Percentiles rank a stretch among this genome's conserved stretches.
Evolutionary conservation across 2,888 invertebrate genomes (phyloP).

Genomic region (Dryadula phaetusa): DNA sequence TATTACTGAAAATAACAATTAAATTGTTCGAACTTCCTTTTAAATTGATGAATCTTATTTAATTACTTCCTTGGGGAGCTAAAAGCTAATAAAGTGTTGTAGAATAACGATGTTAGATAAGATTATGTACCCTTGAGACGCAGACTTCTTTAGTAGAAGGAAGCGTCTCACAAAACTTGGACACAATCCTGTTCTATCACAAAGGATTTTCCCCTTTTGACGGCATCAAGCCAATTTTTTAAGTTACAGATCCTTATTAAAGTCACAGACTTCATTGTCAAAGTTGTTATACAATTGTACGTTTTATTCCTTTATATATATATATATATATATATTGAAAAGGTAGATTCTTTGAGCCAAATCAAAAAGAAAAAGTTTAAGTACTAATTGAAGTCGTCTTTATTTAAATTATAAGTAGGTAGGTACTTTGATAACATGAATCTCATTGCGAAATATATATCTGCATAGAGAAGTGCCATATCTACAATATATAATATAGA

Average conservation of each 20-base stretch:
- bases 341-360: slow-evolving; percentile 34
- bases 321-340: slow-evolving; percentile 41
- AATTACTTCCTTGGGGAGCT: slow-evolving; percentile 38
- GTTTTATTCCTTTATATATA: slow-evolving; percentile 39
- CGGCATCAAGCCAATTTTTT: slow-evolving; percentile 53
- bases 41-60: slow-evolving; percentile 36
- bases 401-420: slow-evolving; percentile 15
- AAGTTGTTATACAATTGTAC: slow-evolving; percentile 43
- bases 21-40: slow-evolving; percentile 26
- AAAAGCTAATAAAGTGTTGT: slow-evolving; percentile 45
- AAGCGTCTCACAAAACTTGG: slow-evolving; percentile 51
- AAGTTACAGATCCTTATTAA: slow-evolving; percentile 53
- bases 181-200: slow-evolving; percentile 53
- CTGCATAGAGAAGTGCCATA: neutral
- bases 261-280: slow-evolving; percentile 47
- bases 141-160: slow-evolving; percentile 48
- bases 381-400: slow-evolving; percentile 35
- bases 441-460: neutral
- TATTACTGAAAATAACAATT: slow-evolving; percentile 20
- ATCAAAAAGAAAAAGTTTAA: slow-evolving; percentile 35
- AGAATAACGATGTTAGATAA: slow-evolving; percentile 46
- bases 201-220: slow-evolving; percentile 54
- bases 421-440: neutral
- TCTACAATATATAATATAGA: neutral
- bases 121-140: slow-evolving; percentile 48